Conservation (phyloP, 2,113 vertebrate genomes). For the Blennius ocellaris region DNA sequence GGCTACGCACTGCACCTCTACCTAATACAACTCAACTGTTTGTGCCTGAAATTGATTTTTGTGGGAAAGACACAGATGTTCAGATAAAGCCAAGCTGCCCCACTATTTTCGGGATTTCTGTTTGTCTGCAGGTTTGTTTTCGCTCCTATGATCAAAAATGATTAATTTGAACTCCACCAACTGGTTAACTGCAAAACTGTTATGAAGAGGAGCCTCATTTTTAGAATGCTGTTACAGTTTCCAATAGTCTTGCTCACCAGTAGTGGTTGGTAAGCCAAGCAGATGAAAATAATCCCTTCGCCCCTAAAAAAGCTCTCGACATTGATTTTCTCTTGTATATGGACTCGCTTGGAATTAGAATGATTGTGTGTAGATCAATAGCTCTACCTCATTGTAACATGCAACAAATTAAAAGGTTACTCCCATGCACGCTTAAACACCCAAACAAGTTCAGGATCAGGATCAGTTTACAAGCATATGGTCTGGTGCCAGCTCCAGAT, state of each 20-base stretch:
- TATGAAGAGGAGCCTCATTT: background rate
- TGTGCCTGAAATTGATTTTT: background rate
- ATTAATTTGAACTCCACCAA: background rate
- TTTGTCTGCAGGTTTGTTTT: constrained; percentile 1
- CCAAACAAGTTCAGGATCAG: background rate
- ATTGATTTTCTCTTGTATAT: constrained; percentile 39
- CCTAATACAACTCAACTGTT: background rate
- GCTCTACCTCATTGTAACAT: background rate
- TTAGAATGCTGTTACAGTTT: background rate
- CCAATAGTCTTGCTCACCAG: constrained; percentile 1
- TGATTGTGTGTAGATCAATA: constrained; percentile 3
- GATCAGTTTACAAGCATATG: constrained; percentile 9
- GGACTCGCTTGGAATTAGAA: constrained; percentile 30
- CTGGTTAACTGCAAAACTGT: background rate
- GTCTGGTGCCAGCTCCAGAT: constrained; percentile 28
- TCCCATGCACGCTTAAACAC: background rate
- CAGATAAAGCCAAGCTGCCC: background rate
- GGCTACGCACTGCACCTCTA: constrained; percentile 14
- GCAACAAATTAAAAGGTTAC: background rate
- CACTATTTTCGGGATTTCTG: background rate
- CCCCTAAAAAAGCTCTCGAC: background rate
- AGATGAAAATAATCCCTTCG: background rate
- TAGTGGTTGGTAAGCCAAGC: constrained; percentile 3
- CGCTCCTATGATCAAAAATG: background rate
- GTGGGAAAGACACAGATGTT: background rate